Conservation (phyloP, 2,888 invertebrate genomes). For the Eumacrocentrus americanus region DNA sequence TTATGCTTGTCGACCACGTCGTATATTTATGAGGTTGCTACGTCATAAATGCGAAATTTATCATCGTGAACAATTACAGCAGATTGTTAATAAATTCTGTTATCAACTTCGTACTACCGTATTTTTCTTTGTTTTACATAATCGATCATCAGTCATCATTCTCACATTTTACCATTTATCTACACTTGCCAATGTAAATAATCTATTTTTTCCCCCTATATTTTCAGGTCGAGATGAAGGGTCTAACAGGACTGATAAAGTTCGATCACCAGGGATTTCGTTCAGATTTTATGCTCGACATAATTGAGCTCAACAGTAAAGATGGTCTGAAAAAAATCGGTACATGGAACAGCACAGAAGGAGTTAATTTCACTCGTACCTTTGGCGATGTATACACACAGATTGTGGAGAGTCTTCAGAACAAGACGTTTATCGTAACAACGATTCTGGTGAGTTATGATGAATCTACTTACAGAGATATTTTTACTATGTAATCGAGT, state of each 20-base stretch:
- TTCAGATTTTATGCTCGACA: constrained; percentile 88
- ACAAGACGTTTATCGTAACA: constrained; percentile 89
- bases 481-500: no score
- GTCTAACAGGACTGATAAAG: constrained; percentile 90
- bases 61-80: constrained; percentile 28
- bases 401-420: constrained; percentile 87
- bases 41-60: constrained; percentile 21
- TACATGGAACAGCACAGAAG: constrained; percentile 86
- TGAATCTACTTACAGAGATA: no score
- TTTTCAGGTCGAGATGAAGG: constrained; percentile 84
- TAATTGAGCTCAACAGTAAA: constrained; percentile 82
- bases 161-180: no score
- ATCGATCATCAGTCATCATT: no score
- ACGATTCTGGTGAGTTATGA: constrained; percentile 90
- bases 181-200: not conserved
- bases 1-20: constrained; percentile 27
- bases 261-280: constrained; percentile 94
- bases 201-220: not conserved
- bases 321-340: constrained; percentile 85
- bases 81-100: constrained; percentile 30
- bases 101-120: no score
- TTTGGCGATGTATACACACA: constrained; percentile 85
- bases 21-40: constrained; percentile 9
- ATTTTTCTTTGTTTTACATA: no score
- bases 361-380: constrained; percentile 85